Evolutionary conservation across 2,888 invertebrate species (phyloP).

Genomic region (Volucella inflata): DNA sequence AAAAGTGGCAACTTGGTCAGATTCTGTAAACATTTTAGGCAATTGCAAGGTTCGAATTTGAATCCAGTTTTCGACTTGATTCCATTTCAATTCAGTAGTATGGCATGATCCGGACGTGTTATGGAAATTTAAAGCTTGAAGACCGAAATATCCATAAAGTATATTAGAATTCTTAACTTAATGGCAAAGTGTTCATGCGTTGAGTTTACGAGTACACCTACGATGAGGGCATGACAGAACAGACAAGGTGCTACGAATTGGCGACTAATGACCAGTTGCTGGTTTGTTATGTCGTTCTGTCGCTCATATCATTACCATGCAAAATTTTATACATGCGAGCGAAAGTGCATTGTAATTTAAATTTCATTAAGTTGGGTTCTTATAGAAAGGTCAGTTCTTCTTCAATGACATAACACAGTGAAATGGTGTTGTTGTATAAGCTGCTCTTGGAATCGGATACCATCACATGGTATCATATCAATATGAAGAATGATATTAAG

Average conservation of each 20-base stretch:
- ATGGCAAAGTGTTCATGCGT: slow-evolving; percentile 28
- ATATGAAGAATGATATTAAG: too few species aligned
- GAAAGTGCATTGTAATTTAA: slow-evolving; percentile 28
- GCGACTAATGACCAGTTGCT: slow-evolving; percentile 9
- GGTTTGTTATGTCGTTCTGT: slow-evolving; percentile 15
- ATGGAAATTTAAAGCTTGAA: slow-evolving; percentile 29
- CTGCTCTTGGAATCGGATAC: too few species aligned
- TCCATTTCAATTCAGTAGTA: neutral
- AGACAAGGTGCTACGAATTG: slow-evolving; percentile 24
- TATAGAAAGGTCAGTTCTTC: too few species aligned
- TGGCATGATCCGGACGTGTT: slow-evolving; percentile 14
- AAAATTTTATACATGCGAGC: slow-evolving; percentile 12
- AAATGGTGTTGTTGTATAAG: too few species aligned
- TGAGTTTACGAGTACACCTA: too few species aligned
- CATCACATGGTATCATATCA: too few species aligned
- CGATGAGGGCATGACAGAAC: neutral
- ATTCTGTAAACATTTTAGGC: slow-evolving; percentile 14
- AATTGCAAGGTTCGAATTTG: neutral
- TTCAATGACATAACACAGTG: too few species aligned
- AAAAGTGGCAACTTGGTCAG: slow-evolving; percentile 37
- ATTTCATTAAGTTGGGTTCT: neutral
- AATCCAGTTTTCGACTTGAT: slow-evolving; percentile 20
- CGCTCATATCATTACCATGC: slow-evolving; percentile 14
- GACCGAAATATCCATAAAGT: neutral
- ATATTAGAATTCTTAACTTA: neutral